phyloP scores from a whole-genome alignment of 2,888 invertebrate species.

The Tipula lateralis region DNA sequence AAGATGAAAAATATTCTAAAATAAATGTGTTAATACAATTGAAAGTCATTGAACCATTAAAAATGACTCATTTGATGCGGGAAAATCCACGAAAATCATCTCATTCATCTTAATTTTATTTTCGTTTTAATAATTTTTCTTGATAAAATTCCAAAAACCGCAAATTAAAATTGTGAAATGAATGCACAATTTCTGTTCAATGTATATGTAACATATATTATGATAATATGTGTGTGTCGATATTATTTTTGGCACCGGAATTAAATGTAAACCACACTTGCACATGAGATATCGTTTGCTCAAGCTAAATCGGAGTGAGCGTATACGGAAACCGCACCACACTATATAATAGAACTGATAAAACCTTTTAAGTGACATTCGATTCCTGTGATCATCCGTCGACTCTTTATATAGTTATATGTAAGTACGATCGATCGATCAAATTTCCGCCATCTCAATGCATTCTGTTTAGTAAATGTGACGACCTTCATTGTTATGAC shows the following conservation, averaged over 20 bases:
- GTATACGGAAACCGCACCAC: neutral
- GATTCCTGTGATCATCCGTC: neutral
- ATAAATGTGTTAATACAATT: neutral
- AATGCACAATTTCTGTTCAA: neutral
- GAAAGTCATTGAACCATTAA: slow-evolving; percentile 24
- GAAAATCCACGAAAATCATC: slow-evolving; percentile 2
- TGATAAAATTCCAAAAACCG: slow-evolving; percentile 20
- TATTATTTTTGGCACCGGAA: neutral
- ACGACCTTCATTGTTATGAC: neutral
- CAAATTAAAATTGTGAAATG: neutral
- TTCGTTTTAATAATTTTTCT: neutral
- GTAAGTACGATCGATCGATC: neutral
- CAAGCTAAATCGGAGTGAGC: neutral
- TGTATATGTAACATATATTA: neutral
- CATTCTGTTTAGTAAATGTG: neutral
- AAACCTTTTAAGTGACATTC: neutral
- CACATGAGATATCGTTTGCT: neutral
- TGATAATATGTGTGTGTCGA: neutral
- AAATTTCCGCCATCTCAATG: neutral
- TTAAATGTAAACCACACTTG: neutral
- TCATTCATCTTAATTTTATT: neutral
- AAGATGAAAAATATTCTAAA: neutral
- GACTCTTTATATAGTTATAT: neutral
- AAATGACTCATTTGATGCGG: slow-evolving; percentile 13
- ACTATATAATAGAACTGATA: neutral